phyloP scores from a whole-genome alignment of 2,888 invertebrate species.

The Oligia fasciuncula region DNA sequence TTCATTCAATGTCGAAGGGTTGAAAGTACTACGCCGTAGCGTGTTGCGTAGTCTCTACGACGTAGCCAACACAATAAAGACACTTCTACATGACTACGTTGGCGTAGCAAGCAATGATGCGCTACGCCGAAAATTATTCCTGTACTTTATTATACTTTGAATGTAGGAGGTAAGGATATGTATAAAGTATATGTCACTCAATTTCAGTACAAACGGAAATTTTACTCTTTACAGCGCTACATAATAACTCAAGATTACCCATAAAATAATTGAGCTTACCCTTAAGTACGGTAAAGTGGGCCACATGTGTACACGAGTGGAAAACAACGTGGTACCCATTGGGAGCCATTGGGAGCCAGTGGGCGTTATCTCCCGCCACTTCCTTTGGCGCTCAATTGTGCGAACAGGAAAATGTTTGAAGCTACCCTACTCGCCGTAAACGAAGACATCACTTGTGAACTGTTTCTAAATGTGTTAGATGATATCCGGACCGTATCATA shows the following conservation, averaged over 20 bases:
- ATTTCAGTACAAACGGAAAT: not conserved
- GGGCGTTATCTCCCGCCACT: slow-evolving; percentile 70
- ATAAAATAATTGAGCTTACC: slow-evolving; percentile 35
- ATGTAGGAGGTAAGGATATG: not conserved
- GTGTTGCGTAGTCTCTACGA: slow-evolving; percentile 19
- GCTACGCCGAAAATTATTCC: slow-evolving; percentile 8
- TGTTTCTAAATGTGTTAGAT: slow-evolving; percentile 51
- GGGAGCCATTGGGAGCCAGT: slow-evolving; percentile 60
- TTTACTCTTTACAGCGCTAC: not conserved
- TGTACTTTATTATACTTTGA: not conserved
- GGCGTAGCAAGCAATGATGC: slow-evolving; percentile 15
- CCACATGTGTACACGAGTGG: slow-evolving; percentile 60
- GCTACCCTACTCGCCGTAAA: slow-evolving; percentile 56
- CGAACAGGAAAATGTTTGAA: slow-evolving; percentile 64
- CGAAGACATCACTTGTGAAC: slow-evolving; percentile 60
- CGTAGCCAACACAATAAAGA: slow-evolving; percentile 13
- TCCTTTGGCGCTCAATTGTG: slow-evolving; percentile 75
- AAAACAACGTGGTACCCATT: slow-evolving; percentile 55
- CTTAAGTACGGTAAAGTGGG: slow-evolving; percentile 42
- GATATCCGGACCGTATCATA: slow-evolving; percentile 31
- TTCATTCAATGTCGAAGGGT: not conserved
- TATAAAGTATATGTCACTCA: not conserved
- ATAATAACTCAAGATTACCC: slow-evolving; percentile 35
- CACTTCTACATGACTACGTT: slow-evolving; percentile 6
- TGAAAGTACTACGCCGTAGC: not conserved